Percentiles rank a stretch among this genome's conserved stretches.
These are phyloP conservation scores for Acleris literana DNA, from an alignment of 2,888 invertebrate species.

Conservation along the genomic window DNA sequence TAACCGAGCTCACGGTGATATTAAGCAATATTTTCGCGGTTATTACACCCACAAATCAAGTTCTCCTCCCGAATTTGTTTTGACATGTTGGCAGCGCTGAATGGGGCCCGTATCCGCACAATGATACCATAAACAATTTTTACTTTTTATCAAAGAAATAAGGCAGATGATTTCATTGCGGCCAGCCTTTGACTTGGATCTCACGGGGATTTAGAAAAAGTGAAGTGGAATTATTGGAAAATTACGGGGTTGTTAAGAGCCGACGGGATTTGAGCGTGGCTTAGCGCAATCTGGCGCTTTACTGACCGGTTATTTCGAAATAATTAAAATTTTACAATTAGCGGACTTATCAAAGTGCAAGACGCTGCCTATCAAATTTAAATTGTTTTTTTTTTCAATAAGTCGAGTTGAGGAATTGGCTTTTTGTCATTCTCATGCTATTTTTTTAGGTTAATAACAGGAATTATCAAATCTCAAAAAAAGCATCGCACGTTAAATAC, in stretches of 20 bases:
- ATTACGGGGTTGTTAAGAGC: slow-evolving; percentile 67
- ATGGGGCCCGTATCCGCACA: slow-evolving; percentile 57
- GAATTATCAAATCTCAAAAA: too few relatives aligned
- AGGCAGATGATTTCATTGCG: slow-evolving; percentile 65
- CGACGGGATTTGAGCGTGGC: slow-evolving; percentile 42
- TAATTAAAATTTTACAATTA: too few relatives aligned
- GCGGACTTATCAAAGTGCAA: too few relatives aligned
- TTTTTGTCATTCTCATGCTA: too few relatives aligned
- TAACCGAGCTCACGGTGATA: slow-evolving; percentile 55
- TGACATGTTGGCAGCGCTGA: slow-evolving; percentile 69
- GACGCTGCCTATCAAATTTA: too few relatives aligned
- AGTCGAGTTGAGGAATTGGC: too few relatives aligned
- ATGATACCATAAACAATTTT: slow-evolving; percentile 75
- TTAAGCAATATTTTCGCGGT: slow-evolving; percentile 59
- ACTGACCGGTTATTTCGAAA: background rate
- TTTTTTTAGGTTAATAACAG: too few relatives aligned
- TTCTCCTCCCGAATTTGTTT: slow-evolving; percentile 61
- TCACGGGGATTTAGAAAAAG: slow-evolving; percentile 76
- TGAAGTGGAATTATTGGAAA: slow-evolving; percentile 77
- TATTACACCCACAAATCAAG: slow-evolving; percentile 58
- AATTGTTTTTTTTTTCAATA: too few relatives aligned
- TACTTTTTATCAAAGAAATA: slow-evolving; percentile 57
- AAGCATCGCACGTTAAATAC: too few relatives aligned
- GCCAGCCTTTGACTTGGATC: slow-evolving; percentile 71
- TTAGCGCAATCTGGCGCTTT: slow-evolving; percentile 11